These are phyloP conservation scores for Campoplex capitator DNA, from an alignment of 2,888 invertebrate species.

Conservation along the genomic window DNA sequence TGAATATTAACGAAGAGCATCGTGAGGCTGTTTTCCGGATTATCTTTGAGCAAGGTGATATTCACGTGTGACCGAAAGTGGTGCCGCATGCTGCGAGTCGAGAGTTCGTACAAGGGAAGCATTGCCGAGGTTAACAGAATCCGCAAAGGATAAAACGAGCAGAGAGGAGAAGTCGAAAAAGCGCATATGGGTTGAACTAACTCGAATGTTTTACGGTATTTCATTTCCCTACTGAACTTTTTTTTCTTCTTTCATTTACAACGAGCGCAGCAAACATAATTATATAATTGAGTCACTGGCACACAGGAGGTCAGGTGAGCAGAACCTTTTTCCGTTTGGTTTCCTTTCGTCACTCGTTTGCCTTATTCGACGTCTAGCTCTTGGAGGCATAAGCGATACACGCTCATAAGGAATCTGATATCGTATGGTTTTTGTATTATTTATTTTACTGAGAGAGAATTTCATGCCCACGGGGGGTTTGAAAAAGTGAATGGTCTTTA, in stretches of 20 bases:
- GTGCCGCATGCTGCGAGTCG: constrained; percentile 6
- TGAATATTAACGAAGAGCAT: constrained; percentile 55
- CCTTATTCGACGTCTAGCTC: background rate
- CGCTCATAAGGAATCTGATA: background rate
- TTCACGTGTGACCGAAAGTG: constrained; percentile 50
- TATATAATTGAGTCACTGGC: constrained; percentile 48
- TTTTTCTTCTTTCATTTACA: constrained; percentile 1
- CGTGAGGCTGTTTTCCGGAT: constrained; percentile 25
- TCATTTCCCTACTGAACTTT: background rate
- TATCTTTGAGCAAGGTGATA: constrained; percentile 56
- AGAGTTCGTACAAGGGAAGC: background rate
- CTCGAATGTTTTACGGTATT: constrained; percentile 11
- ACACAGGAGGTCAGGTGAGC: background rate
- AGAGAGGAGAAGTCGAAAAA: constrained; percentile 5
- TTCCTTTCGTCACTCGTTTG: constrained; percentile 5
- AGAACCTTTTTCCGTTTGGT: background rate
- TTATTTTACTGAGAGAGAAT: background rate
- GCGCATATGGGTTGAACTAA: constrained; percentile 11
- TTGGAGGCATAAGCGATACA: background rate
- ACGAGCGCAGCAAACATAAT: constrained; percentile 43
- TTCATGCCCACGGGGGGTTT: background rate
- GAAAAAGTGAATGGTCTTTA: constrained; percentile 10
- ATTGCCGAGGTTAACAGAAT: background rate
- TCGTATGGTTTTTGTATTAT: background rate
- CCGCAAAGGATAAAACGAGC: constrained; percentile 11